Evolutionary conservation across 2,113 vertebrate species (phyloP).

Genomic region (Illadopsis cleaveri): DNA sequence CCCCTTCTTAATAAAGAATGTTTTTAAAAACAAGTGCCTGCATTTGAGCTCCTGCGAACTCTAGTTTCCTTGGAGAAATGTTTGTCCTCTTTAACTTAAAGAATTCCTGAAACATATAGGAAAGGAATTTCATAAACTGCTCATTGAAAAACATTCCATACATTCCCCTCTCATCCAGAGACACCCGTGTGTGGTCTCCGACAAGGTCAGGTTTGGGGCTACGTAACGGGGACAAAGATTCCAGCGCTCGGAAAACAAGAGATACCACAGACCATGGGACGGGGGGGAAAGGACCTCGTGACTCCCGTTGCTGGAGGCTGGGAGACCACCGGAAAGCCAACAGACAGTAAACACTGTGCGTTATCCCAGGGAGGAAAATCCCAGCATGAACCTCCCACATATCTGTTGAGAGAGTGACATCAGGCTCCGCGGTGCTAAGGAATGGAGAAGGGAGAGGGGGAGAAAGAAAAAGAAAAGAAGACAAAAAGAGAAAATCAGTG

Average conservation of each 20-base stretch:
- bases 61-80: conserved; percentile 65
- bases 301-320: conserved; percentile 27
- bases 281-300: conserved; percentile 30
- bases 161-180: conserved; percentile 71
- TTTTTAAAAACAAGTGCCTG: conserved; percentile 68
- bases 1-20: conserved; percentile 39
- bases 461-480: accelerated
- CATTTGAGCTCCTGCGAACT: conserved; percentile 19
- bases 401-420: conserved; percentile 39
- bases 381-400: background rate
- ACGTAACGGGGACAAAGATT: conserved; percentile 66
- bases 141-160: conserved; percentile 75
- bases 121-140: conserved; percentile 75
- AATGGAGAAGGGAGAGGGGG: background rate
- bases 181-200: conserved; percentile 73
- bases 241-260: conserved; percentile 55
- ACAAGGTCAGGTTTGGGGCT: conserved; percentile 70
- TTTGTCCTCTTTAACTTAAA: conserved; percentile 60
- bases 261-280: conserved; percentile 30
- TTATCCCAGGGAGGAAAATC: conserved; percentile 49
- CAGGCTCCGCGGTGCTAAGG: background rate
- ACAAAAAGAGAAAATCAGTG: background rate
- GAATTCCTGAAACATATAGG: conserved; percentile 70
- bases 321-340: conserved; percentile 61
- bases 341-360: conserved; percentile 46